phyloP scores from a whole-genome alignment of 2,888 invertebrate species.

The Eutolmus rufibarbis region DNA sequence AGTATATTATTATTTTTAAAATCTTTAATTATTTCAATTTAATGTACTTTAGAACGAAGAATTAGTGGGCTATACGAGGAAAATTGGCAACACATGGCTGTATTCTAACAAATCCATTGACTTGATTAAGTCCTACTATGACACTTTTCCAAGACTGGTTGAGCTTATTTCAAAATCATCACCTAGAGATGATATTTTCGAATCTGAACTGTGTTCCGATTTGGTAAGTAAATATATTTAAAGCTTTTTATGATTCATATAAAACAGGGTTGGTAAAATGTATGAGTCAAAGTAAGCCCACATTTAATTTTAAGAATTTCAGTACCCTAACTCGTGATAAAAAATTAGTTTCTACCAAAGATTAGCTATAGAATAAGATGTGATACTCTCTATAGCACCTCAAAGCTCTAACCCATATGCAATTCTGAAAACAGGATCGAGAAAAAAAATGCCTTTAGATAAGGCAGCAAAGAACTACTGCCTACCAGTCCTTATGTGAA shows the following conservation, averaged over 20 bases:
- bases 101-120: constrained; percentile 80
- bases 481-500: too few relatives aligned
- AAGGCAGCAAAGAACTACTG: too few relatives aligned
- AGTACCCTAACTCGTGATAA: too few relatives aligned
- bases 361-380: too few relatives aligned
- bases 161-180: constrained; percentile 64
- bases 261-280: background rate
- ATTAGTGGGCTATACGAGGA: constrained; percentile 83
- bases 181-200: constrained; percentile 70
- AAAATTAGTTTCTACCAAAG: too few relatives aligned
- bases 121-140: constrained; percentile 74
- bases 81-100: constrained; percentile 75
- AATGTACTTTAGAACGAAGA: constrained; percentile 67
- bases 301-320: too few relatives aligned
- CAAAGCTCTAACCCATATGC: too few relatives aligned
- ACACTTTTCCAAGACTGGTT: constrained; percentile 77
- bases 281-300: too few relatives aligned
- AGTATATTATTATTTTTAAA: constrained; percentile 33
- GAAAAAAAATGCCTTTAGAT: too few relatives aligned
- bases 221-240: constrained; percentile 59
- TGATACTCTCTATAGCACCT: too few relatives aligned
- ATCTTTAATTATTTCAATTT: background rate
- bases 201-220: constrained; percentile 72
- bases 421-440: too few relatives aligned
- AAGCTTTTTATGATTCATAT: background rate